Conservation (phyloP, 2,888 invertebrate species). For the Pammene aurita region DNA sequence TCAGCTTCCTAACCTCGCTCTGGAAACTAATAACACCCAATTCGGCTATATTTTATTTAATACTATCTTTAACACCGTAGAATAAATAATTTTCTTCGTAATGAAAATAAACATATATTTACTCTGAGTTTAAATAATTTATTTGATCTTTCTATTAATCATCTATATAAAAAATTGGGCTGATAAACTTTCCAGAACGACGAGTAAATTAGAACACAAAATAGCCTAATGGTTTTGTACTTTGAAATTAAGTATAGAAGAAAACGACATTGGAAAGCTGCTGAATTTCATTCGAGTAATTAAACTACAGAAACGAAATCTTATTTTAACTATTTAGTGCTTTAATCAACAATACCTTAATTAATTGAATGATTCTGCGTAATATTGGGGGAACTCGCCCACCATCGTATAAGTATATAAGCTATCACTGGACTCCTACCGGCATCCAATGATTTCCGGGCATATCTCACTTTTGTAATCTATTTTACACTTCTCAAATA, state of each 20-base stretch:
- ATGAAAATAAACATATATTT: slow-evolving; percentile 73
- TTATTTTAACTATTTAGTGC: slow-evolving; percentile 58
- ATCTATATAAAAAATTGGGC: slow-evolving; percentile 63
- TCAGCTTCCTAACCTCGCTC: slow-evolving; percentile 43
- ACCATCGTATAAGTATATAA: slow-evolving; percentile 34
- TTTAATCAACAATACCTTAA: slow-evolving; percentile 69
- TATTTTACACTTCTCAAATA: slow-evolving; percentile 39
- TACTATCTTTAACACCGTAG: slow-evolving; percentile 64
- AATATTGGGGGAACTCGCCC: slow-evolving; percentile 55
- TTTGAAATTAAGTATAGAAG: slow-evolving; percentile 75
- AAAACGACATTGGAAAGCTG: slow-evolving; percentile 64
- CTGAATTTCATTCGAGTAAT: slow-evolving; percentile 70
- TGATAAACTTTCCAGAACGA: slow-evolving; percentile 66
- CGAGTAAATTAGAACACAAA: slow-evolving; percentile 60
- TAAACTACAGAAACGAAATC: slow-evolving; percentile 69
- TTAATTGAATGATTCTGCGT: slow-evolving; percentile 47
- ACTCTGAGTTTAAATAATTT: slow-evolving; percentile 71
- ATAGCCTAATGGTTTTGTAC: slow-evolving; percentile 78
- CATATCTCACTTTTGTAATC: slow-evolving; percentile 39
- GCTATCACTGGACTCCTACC: slow-evolving; percentile 28
- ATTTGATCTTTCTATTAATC: slow-evolving; percentile 69
- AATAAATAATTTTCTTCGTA: slow-evolving; percentile 74
- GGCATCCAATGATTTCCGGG: slow-evolving; percentile 30
- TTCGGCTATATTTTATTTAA: slow-evolving; percentile 63
- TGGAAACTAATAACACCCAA: slow-evolving; percentile 62